Evolutionary conservation across 2,797 vertebrate species (phyloP), one percentile per base, ranked within the genome.

Genomic region (Potorous gilbertii): DNA sequence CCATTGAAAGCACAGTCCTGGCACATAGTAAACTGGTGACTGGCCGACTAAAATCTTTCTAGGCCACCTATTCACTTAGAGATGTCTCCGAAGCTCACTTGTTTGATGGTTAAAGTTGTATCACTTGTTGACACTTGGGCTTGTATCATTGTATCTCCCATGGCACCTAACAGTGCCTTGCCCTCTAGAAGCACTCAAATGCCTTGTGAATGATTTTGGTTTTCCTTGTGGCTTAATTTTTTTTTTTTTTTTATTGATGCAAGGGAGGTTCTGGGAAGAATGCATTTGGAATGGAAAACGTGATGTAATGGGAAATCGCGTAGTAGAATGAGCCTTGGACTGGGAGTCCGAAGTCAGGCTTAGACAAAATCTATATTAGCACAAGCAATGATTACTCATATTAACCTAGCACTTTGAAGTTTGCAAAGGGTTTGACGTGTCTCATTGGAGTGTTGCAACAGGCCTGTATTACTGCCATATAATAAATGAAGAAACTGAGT

Each of bases 211-310:
- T 66, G 74, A 55, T 62, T 94, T 93, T 90, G 94, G 91, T 92
- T 93, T 56, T 92, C 92, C 29, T 93, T 97, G 95, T 96, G 93
- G 96, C 91, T 95, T 97, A 62, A 95, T 94, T 1, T 90, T 96
- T 95, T 57, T 10, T 3, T 92, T 94, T 1, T 90, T 96, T 95
- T 57, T 10, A 4, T 92, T 95, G 55, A 97, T 87, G 50, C 62
- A 93, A 95, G 56, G 24, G n/a, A 95, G 18, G 21, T 3, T 92
- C 40, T 13, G n/a, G 21, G 18, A 55, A 90, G 56, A 94, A 95
- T 91, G 40, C n/a, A 81, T 81, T 46, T 81, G 21, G 40, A 27
- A 81, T 46, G 74, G 40, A 81, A 81, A 81, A 46, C 21, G 21
- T n/a, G 29, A 13, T 18, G 34, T 81, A 81, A 81, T 24, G 74